Base-by-base conservation (phyloP, 2,888 invertebrate genomes). In the Byasa hedistus region DNA sequence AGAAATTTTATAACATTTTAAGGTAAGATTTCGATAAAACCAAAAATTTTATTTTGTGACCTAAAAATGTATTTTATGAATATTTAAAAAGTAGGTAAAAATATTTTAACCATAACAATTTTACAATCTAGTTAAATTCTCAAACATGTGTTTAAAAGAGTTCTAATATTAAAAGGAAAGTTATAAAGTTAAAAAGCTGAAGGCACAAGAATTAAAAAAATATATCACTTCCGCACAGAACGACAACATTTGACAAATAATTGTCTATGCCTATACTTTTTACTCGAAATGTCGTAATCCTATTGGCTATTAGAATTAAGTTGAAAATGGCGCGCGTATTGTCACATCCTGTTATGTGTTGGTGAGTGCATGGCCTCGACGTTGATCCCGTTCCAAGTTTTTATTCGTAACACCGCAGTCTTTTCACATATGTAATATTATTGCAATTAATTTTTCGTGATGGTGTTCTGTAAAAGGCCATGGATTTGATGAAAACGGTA, bases 401-500 rank as follows among this genome's bases (percentile, higher is more conserved):
- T 83, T 80, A 82, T 81, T 83, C 77, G 72, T 75, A 76, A 81
- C 80, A 79, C 84, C 80, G 83, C 83, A 77, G 76, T 76, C 76
- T 77, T 79, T 84, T 83, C 82, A 78, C 83, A 74, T 82, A 81
- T 80, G 85, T 82, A 84, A 81, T 85, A 86, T 84, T 81, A 81
- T 79, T 71, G 78, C 80, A 79, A 83, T 84, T 89, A 81, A 82
- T 83, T 71, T 70, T 88, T 91, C 90, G 92, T 91, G 86, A 92
- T 92, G 92, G 89, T 92, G 91, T 86, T 86, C 86, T 83, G 82
- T 83, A 91, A 86, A 85, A 91, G 92, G 92, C 92, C 89, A 92
- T 93, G 93, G 93, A 92, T 92, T 89, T 92, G 86, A 91, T 92
- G 91, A 92, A 92, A 92, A 91, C 92, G 92, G 93, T 93, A 90